These are phyloP conservation scores for Amphiprion percula DNA, from an alignment of 2,113 vertebrate genomes.

Conservation along the genomic window DNA sequence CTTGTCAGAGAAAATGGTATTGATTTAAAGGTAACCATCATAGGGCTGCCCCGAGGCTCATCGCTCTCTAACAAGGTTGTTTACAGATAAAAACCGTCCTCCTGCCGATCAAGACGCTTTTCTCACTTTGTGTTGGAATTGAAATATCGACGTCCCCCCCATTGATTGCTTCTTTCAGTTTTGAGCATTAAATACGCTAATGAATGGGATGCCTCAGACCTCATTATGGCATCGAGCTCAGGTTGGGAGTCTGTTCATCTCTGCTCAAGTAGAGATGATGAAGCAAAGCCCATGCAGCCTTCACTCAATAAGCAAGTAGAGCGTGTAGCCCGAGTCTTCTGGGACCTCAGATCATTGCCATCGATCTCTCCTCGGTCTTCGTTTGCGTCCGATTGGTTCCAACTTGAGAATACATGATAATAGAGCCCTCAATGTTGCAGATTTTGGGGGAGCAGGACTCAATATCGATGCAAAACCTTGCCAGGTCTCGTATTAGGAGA, in stretches of 20 bases:
- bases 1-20: not conserved
- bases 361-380: conserved; percentile 30
- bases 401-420: not conserved
- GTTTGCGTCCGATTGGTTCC: conserved; percentile 3
- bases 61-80: conserved; percentile 24
- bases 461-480: not conserved
- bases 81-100: conserved; percentile 29
- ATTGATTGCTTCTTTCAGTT: conserved; percentile 43
- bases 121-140: conserved; percentile 1
- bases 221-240: conserved; percentile 52
- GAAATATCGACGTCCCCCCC: conserved; percentile 12
- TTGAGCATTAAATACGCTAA: conserved; percentile 39
- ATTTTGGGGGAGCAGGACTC: not conserved
- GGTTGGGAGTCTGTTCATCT: not conserved
- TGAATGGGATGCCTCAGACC: conserved; percentile 41
- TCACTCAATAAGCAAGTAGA: conserved; percentile 36
- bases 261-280: conserved; percentile 26
- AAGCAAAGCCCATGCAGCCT: conserved; percentile 25
- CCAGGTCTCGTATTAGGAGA: not conserved
- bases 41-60: not conserved
- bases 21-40: conserved; percentile 37
- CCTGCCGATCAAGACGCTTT: not conserved
- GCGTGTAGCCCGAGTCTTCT: conserved; percentile 20
- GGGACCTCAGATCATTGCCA: conserved; percentile 13
- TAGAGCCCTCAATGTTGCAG: not conserved